A percentile compares a stretch with the other conserved stretches of the same genome.
These are phyloP conservation scores for Scaptomyza flava DNA, from an alignment of 2,888 invertebrate genomes.

Conservation along the genomic window DNA sequence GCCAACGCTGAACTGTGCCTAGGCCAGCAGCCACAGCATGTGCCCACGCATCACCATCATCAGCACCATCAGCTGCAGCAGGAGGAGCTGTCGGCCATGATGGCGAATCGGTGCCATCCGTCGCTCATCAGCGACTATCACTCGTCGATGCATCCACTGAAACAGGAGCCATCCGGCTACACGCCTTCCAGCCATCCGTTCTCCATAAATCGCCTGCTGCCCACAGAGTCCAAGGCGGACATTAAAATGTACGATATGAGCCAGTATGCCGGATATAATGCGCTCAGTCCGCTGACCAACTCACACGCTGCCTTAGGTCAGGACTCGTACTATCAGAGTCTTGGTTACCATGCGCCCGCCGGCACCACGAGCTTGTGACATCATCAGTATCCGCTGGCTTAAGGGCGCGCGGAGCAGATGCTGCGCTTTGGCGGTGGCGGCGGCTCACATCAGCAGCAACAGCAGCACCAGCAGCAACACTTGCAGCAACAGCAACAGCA, in stretches of 20 bases:
- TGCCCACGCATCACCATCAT: conserved; percentile 85
- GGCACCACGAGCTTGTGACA: conserved; percentile 95
- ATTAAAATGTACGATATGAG: conserved; percentile 96
- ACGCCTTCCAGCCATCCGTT: conserved; percentile 96
- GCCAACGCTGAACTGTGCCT: conserved; percentile 87
- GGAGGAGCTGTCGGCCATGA: conserved; percentile 88
- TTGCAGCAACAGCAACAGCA: conserved; percentile 63
- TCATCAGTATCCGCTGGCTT: conserved; percentile 92
- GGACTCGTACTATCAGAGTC: conserved; percentile 93
- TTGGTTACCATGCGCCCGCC: conserved; percentile 89
- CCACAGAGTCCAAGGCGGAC: conserved; percentile 94
- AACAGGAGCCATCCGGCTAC: conserved; percentile 91
- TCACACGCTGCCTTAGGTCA: conserved; percentile 88
- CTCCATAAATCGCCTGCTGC: conserved; percentile 96
- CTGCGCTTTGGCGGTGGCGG: conserved; percentile 72
- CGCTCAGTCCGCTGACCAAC: conserved; percentile 87
- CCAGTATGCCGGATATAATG: conserved; percentile 87
- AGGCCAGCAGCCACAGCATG: conserved; percentile 86
- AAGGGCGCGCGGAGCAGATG: conserved; percentile 86
- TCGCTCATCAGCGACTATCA: conserved; percentile 87
- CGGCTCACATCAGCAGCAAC: conserved; percentile 49
- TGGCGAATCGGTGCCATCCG: conserved; percentile 88
- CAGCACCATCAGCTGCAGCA: conserved; percentile 85
- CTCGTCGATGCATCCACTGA: conserved; percentile 88
- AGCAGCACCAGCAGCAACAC: conserved; percentile 61